phyloP scores from a whole-genome alignment of 2,797 vertebrate genomes.

The Acrossocheilus fasciatus region DNA sequence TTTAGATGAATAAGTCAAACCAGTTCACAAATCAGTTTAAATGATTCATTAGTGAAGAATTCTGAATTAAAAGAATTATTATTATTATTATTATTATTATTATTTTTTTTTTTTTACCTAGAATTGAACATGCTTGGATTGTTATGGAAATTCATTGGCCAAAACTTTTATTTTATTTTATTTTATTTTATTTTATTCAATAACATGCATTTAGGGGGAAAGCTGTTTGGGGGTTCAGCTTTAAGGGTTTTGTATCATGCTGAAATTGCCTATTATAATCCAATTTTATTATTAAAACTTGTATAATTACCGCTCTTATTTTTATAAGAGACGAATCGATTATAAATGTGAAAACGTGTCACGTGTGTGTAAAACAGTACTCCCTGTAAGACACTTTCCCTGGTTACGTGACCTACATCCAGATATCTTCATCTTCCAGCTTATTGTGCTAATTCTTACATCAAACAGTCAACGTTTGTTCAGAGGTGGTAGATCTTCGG shows the following conservation, averaged over 20 bases:
- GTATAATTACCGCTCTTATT: conserved; percentile 7
- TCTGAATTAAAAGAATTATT: neutral
- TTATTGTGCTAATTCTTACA: conserved; percentile 46
- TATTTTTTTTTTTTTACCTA: neutral
- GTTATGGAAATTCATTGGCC: too few species aligned
- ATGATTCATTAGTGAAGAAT: neutral
- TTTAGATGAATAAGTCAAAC: neutral
- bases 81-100: too few species aligned
- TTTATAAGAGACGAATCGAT: conserved; percentile 23
- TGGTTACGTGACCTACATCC: conserved; percentile 26
- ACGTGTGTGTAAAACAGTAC: conserved; percentile 24
- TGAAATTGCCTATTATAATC: neutral
- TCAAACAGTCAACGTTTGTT: conserved; percentile 54
- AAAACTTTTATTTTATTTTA: too few species aligned
- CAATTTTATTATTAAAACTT: neutral
- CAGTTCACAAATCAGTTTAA: neutral
- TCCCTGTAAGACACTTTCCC: neutral
- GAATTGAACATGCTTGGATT: too few species aligned
- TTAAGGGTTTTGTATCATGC: neutral
- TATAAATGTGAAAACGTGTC: conserved; percentile 42
- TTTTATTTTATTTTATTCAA: too few species aligned
- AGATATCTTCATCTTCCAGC: conserved; percentile 22
- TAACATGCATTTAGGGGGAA: too few species aligned
- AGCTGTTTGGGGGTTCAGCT: neutral
- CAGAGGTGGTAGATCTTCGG: conserved; percentile 11